Base-by-base conservation (phyloP, 2,888 invertebrate genomes). In the Drosophila macrospina region DNA sequence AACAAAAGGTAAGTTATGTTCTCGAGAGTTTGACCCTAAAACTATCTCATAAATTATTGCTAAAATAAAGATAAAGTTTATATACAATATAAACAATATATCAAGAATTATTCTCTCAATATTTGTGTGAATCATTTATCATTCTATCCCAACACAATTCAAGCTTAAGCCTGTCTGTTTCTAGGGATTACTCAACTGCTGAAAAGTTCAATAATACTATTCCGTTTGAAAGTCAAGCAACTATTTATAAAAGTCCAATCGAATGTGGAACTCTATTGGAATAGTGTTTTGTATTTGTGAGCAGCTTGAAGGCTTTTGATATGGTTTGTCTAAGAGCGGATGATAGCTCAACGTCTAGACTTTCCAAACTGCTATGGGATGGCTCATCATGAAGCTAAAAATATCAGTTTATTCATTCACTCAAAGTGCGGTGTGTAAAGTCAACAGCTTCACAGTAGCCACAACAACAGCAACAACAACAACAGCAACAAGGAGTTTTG, bases 371-470 rank as follows among this genome's bases (percentile, higher is more conserved):
- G n/a, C 42, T 36, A 28, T n/a, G n/a, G 36, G 48, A 39, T 78
- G 34, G 36, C 54, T 73, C 60, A 70, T 78, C 75, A 67, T 66
- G 32, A 30, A n/a, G 59, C 78, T 78, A 80, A 78, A 83, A 83
- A 89, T 83, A 83, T 65, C 51, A 34, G 51, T 69, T 72, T 24
- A 36, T 50, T 50, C 36, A 83, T 70, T 86, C 78, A 77, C 59
- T 51, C 37, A 44, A 54, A 47, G 41, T 61, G 41, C 11, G 20
- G 15, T 11, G 50, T 42, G 61, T 54, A 69, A 64, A 71, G 48
- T 61, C 63, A 69, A 63, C 36, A 68, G 45, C 13, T 44, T 44
- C 10, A 34, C 59, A 34, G 30, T 44, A 20, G 41, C 44, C 8
- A 6, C 28, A 28, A 6, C 47, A 52, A 39, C 48, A 36, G 16